Evolutionary conservation across 1,140 invertebrate genomes (phyloP).

Genomic region (Hirudo medicinalis): DNA sequence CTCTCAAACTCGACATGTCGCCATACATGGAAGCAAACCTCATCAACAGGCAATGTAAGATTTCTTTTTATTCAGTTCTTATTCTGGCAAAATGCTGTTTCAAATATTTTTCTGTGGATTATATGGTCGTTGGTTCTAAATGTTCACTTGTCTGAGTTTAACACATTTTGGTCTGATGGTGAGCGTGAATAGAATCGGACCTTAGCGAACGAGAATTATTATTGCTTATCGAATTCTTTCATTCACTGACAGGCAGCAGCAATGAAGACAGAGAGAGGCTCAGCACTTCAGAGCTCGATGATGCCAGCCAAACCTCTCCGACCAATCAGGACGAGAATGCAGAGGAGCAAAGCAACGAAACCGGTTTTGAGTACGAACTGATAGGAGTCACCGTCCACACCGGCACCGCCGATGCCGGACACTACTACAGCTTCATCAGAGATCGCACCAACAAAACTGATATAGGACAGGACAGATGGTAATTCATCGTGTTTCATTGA

Average conservation of each 20-base stretch:
- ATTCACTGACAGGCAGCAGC: no score
- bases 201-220: no score
- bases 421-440: slow-evolving; percentile 90
- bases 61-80: no score
- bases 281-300: neutral
- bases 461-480: slow-evolving; percentile 65
- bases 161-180: no score
- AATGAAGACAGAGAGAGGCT: neutral
- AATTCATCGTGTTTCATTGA: slow-evolving; percentile 12
- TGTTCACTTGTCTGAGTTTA: no score
- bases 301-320: neutral
- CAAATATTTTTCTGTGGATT: no score
- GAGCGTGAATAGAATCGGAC: no score
- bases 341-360: slow-evolving; percentile 33
- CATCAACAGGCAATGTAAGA: slow-evolving; percentile 46
- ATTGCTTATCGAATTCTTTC: no score
- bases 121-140: no score
- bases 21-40: slow-evolving; percentile 84
- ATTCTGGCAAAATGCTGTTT: no score
- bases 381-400: slow-evolving; percentile 92
- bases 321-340: slow-evolving; percentile 31
- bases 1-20: slow-evolving; percentile 77
- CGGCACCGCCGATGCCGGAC: slow-evolving; percentile 85
- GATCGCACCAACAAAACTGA: slow-evolving; percentile 45
- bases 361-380: slow-evolving; percentile 68